phyloP scores from a whole-genome alignment of 2,797 vertebrate genomes.

The Macropodus opercularis region DNA sequence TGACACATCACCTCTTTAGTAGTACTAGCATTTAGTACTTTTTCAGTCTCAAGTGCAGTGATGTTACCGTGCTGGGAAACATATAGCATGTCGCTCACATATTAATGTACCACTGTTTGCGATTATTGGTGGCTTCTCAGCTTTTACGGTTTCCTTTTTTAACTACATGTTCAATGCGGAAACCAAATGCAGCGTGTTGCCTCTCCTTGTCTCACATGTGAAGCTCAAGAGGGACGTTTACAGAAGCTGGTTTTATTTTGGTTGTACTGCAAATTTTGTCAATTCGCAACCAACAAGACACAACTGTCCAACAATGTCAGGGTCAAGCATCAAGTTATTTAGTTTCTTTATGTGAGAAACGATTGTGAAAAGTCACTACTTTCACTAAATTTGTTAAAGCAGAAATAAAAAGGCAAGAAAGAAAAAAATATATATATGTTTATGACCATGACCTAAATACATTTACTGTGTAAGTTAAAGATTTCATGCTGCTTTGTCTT shows the following conservation, averaged over 20 bases:
- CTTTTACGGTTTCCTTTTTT: conserved; percentile 7
- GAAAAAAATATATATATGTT: background rate
- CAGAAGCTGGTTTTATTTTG: background rate
- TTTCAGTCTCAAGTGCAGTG: no score
- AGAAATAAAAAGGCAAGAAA: conserved; percentile 17
- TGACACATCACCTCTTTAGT: background rate
- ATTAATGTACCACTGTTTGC: background rate
- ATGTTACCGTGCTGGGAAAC: background rate
- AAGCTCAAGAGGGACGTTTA: background rate
- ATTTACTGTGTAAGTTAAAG: no score
- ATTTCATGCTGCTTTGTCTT: no score
- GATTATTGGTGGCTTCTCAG: background rate
- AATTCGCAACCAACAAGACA: background rate
- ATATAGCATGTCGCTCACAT: background rate
- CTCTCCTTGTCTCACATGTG: background rate
- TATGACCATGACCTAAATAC: no score
- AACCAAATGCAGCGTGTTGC: conserved; percentile 26
- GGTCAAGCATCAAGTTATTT: no score
- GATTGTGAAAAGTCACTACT: conserved; percentile 3
- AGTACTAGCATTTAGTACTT: no score
- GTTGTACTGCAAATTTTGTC: background rate
- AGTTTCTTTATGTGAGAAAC: no score
- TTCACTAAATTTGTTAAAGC: background rate
- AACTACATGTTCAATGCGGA: background rate
- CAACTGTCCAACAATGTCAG: no score